These are phyloP conservation scores for Leptinotarsa rubiginosa DNA, from an alignment of 2,888 invertebrate genomes.

Conservation along the genomic window DNA sequence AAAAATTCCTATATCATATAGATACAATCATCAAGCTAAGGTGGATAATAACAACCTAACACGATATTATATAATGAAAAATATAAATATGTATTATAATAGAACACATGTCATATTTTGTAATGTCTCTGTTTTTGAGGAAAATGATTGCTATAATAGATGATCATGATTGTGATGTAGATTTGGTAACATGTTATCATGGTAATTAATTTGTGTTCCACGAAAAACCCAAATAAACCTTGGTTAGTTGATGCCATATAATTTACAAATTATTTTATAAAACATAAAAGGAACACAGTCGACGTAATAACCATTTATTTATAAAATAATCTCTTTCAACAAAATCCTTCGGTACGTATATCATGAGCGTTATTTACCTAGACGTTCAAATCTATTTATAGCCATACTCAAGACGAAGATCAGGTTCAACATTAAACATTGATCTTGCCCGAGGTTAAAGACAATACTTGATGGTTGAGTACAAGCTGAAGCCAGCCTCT, in stretches of 20 bases:
- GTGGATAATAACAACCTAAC: no score
- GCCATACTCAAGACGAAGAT: constrained; percentile 20
- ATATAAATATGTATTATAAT: no score
- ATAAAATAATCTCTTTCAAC: constrained; percentile 26
- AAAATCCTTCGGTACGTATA: constrained; percentile 22
- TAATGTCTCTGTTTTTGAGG: not conserved
- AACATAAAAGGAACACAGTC: constrained; percentile 22
- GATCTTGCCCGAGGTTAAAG: constrained; percentile 22
- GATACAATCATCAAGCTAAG: no score
- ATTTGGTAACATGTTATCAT: constrained; percentile 22
- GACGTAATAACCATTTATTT: constrained; percentile 31
- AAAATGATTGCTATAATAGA: not conserved
- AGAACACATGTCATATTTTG: no score
- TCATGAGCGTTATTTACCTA: constrained; percentile 10
- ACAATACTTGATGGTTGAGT: constrained; percentile 31
- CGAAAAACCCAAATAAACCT: constrained; percentile 12
- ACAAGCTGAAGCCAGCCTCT: constrained; percentile 33
- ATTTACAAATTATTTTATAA: constrained; percentile 23
- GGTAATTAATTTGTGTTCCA: constrained; percentile 11
- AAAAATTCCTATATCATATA: no score
- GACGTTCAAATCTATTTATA: constrained; percentile 21
- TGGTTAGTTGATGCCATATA: constrained; percentile 4
- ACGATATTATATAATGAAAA: no score
- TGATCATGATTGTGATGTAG: not conserved
- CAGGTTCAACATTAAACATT: constrained; percentile 33